Base-by-base conservation (phyloP, 2,888 invertebrate species). In the Spilosoma lubricipeda region DNA sequence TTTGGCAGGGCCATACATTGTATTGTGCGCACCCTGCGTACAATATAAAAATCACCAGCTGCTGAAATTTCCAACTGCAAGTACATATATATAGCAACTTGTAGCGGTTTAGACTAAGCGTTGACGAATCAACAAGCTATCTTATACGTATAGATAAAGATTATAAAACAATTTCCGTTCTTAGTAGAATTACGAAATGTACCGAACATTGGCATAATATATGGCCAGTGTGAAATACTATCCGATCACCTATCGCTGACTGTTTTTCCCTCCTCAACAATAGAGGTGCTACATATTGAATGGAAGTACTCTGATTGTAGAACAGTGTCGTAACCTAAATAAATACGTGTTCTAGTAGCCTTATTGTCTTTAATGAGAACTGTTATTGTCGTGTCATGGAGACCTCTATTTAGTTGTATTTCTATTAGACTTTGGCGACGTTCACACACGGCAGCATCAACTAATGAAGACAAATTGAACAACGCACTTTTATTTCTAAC, bases 201-300 rank as follows among this genome's bases (percentile, higher is more conserved):
- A n/a, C 23, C 23, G 8, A 52, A 20, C n/a, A 45, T 42, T 63
- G n/a, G 3, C n/a, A n/a, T 15, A 66, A 33, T 27, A 48, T n/a
- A 39, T 63, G 72, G 59, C 59, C 56, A 67, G 65, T 48, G 33
- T 33, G 33, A 48, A 73, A 76, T 67, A 84, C 76, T 74, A 77
- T 77, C 64, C 72, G 77, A 73, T 79, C 80, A 79, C 68, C 75
- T 84, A 82, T 82, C 77, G 71, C 77, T 76, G 77, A 80, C 85
- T 77, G 82, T 82, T 85, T 84, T 87, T 86, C 84, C 80, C 77
- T 80, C 68, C 71, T 71, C 79, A 84, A 89, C 89, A 88, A 85
- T 83, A 84, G 86, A 83, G 83, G 84, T 70, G 67, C 74, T 76
- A 79, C 76, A 78, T 79, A 81, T 82, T 84, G 80, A 81, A 82